phyloP scores from a whole-genome alignment of 2,113 vertebrate genomes.

The Psilopogon haemacephalus region DNA sequence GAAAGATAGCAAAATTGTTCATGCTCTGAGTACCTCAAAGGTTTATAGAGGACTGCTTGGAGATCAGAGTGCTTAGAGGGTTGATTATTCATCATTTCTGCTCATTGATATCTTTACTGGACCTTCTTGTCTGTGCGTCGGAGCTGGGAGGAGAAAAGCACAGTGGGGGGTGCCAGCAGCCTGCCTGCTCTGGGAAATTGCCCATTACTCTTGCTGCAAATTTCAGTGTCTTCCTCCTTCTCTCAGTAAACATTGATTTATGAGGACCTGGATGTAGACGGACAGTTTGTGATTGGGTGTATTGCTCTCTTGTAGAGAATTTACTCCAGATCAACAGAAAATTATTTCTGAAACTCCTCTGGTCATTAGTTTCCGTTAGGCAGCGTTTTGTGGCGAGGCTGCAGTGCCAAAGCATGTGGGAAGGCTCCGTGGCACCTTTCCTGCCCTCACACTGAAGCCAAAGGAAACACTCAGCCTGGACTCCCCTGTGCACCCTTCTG shows the following conservation, averaged over 20 bases:
- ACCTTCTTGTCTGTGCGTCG: background rate
- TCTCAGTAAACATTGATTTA: conserved; percentile 80
- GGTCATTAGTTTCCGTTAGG: conserved; percentile 79
- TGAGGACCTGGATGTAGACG: conserved; percentile 75
- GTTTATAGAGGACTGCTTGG: background rate
- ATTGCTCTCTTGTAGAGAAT: conserved; percentile 76
- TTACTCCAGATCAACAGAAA: conserved; percentile 82
- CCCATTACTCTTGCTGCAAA: conserved; percentile 56
- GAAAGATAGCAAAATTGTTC: background rate
- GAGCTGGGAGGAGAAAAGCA: background rate
- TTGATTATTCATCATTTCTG: conserved; percentile 25
- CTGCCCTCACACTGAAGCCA: fast-evolving
- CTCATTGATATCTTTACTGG: background rate
- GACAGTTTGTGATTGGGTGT: conserved; percentile 83
- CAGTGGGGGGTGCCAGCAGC: background rate
- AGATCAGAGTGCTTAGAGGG: background rate
- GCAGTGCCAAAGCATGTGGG: background rate
- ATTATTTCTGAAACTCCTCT: conserved; percentile 78
- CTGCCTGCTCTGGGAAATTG: conserved; percentile 51
- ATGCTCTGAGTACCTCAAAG: background rate
- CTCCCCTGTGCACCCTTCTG: fast-evolving
- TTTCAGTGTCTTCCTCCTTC: conserved; percentile 64
- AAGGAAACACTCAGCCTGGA: background rate
- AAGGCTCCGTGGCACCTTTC: background rate
- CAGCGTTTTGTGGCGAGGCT: background rate